A percentile compares a stretch with the other conserved stretches of the same genome.
Conservation (phyloP, 2,797 vertebrate genomes). For the Octomys mimax region DNA sequence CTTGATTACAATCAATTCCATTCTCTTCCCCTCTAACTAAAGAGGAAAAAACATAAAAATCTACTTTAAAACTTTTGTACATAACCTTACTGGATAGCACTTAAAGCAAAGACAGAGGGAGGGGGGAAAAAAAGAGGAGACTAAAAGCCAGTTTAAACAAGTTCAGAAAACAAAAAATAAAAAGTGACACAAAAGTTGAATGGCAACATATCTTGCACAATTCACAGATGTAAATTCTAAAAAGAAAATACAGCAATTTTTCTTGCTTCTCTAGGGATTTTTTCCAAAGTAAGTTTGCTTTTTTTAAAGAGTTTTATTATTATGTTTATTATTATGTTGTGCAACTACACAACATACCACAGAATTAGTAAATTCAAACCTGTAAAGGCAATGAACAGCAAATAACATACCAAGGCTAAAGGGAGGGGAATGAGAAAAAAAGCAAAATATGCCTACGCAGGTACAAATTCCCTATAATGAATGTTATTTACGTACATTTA, state of each 20-base stretch:
- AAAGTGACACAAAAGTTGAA: conserved; percentile 21
- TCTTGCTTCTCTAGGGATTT: conserved; percentile 31
- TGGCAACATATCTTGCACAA: not conserved
- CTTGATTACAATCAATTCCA: conserved; percentile 93
- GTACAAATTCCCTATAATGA: not conserved
- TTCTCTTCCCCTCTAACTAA: conserved; percentile 95
- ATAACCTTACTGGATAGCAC: not conserved
- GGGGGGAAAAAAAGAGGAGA: not conserved
- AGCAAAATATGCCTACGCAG: not conserved
- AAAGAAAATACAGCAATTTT: conserved; percentile 6
- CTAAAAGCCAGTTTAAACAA: not conserved
- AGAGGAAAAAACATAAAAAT: conserved; percentile 58
- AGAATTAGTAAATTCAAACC: conserved; percentile 28
- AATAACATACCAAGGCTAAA: not conserved
- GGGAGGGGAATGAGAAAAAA: not conserved
- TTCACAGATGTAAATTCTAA: conserved; percentile 21
- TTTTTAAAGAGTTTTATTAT: not conserved
- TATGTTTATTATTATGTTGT: too few species aligned
- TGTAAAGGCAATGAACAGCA: conserved; percentile 12
- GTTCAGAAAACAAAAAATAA: conserved; percentile 23
- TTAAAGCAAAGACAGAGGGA: not conserved
- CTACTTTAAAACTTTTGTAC: conserved; percentile 25
- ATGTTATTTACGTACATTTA: not conserved
- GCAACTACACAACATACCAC: not conserved
- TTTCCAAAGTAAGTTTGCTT: not conserved